phyloP scores from a whole-genome alignment of 2,113 vertebrate genomes.

The Paratilapia polleni region DNA sequence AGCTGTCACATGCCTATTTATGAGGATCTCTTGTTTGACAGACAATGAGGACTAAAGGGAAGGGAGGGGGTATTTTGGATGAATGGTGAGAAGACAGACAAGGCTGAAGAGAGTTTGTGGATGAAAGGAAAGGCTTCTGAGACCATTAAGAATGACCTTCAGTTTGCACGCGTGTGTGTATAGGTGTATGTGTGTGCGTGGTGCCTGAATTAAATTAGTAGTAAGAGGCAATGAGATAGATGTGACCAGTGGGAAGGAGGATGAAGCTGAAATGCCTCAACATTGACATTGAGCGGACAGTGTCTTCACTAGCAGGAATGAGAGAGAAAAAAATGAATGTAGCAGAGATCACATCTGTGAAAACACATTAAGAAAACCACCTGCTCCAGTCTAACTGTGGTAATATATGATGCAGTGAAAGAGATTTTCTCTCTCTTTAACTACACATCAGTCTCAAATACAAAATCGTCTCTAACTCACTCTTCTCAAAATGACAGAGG shows the following conservation, averaged over 20 bases:
- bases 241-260: conserved; percentile 29
- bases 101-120: conserved; percentile 44
- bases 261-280: conserved; percentile 9
- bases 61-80: conserved; percentile 5
- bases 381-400: neutral
- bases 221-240: conserved; percentile 40
- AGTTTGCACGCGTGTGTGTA: conserved; percentile 21
- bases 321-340: conserved; percentile 15
- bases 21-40: conserved; percentile 70
- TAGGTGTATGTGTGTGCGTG: neutral
- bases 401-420: conserved; percentile 14
- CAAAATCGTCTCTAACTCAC: neutral
- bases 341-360: conserved; percentile 51
- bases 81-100: conserved; percentile 55
- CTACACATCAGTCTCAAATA: conserved; percentile 10
- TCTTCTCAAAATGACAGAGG: conserved; percentile 7
- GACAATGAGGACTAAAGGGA: conserved; percentile 50
- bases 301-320: conserved; percentile 9
- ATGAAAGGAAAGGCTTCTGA: conserved; percentile 56
- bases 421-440: neutral
- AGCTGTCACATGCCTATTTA: conserved; percentile 73
- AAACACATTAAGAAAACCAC: conserved; percentile 54
- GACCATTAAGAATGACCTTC: conserved; percentile 68
- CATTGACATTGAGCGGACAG: conserved; percentile 49
- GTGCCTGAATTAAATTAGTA: conserved; percentile 43